Evolutionary conservation across 2,888 invertebrate species (phyloP).

Genomic region (Synanthedon tipuliformis): DNA sequence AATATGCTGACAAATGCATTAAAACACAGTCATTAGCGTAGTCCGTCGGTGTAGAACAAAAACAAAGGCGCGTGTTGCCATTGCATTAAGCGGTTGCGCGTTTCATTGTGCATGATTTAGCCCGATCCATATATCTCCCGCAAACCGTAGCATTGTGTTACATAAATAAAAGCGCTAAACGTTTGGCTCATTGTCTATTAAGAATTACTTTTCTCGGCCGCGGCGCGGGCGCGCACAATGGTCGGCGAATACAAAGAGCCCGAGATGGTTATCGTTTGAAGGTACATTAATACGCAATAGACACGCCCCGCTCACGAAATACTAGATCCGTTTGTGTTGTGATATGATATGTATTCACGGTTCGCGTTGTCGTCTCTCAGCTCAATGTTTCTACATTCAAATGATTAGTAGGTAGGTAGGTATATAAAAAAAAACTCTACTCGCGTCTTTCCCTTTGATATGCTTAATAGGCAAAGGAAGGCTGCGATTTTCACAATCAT

Average conservation of each 20-base stretch:
- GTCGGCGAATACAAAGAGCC: slow-evolving; percentile 53
- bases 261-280: slow-evolving; percentile 47
- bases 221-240: slow-evolving; percentile 38
- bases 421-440: slow-evolving; percentile 4
- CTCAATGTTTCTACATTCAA: slow-evolving; percentile 39
- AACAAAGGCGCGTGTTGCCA: not conserved
- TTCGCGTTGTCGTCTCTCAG: slow-evolving; percentile 1
- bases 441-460: too few relatives aligned
- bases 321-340: slow-evolving; percentile 56
- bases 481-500: too few relatives aligned
- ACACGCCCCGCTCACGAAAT: slow-evolving; percentile 62
- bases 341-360: slow-evolving; percentile 31
- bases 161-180: slow-evolving; percentile 66
- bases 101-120: not conserved
- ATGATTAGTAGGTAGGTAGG: too few relatives aligned
- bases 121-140: slow-evolving; percentile 41
- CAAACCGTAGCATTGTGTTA: slow-evolving; percentile 51
- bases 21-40: not conserved
- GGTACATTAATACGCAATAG: slow-evolving; percentile 60
- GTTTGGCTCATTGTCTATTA: slow-evolving; percentile 63
- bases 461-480: too few relatives aligned
- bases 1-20: too few relatives aligned
- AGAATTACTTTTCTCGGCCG: slow-evolving; percentile 61
- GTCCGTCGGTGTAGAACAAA: not conserved
- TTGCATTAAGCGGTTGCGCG: not conserved